Conservation (phyloP, 2,888 invertebrate species). For the Crocallis elinguaria region DNA sequence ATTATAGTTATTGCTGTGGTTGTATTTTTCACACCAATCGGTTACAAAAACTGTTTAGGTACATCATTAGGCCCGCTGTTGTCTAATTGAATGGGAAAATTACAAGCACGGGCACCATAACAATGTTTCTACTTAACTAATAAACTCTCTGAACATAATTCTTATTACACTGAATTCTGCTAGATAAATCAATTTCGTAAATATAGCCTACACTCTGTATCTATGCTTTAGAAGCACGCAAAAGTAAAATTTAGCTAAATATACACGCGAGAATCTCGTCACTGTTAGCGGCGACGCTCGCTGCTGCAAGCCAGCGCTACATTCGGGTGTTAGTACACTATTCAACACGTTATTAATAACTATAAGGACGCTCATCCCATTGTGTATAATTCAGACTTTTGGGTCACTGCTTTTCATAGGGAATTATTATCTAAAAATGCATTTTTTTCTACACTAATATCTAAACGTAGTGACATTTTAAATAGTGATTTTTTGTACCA, state of each 20-base stretch:
- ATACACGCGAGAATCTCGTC: slow-evolving; percentile 35
- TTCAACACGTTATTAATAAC: slow-evolving; percentile 47
- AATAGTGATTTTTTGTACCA: not conserved
- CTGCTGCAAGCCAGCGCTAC: not conserved
- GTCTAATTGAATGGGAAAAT: not conserved
- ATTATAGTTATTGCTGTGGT: not conserved
- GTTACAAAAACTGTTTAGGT: slow-evolving; percentile 3
- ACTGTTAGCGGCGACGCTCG: slow-evolving; percentile 14
- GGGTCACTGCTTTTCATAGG: slow-evolving; percentile 45
- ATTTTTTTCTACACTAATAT: slow-evolving; percentile 6
- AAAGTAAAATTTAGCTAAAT: slow-evolving; percentile 30
- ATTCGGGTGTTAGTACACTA: slow-evolving; percentile 33
- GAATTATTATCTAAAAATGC: slow-evolving; percentile 39
- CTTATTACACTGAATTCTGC: slow-evolving; percentile 3
- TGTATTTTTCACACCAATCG: not conserved
- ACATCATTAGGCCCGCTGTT: slow-evolving; percentile 14
- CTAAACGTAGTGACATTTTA: not conserved
- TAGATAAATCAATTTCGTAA: slow-evolving; percentile 2
- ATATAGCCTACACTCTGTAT: slow-evolving; percentile 16
- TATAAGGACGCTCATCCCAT: slow-evolving; percentile 46
- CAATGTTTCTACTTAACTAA: slow-evolving; percentile 1
- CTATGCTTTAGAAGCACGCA: slow-evolving; percentile 51
- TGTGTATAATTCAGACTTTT: slow-evolving; percentile 60
- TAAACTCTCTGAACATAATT: slow-evolving; percentile 1
- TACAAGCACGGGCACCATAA: not conserved